Percentiles rank a stretch among this genome's conserved stretches.
phyloP scores from a whole-genome alignment of 2,113 vertebrate species.

The Gymnobelideus leadbeateri region DNA sequence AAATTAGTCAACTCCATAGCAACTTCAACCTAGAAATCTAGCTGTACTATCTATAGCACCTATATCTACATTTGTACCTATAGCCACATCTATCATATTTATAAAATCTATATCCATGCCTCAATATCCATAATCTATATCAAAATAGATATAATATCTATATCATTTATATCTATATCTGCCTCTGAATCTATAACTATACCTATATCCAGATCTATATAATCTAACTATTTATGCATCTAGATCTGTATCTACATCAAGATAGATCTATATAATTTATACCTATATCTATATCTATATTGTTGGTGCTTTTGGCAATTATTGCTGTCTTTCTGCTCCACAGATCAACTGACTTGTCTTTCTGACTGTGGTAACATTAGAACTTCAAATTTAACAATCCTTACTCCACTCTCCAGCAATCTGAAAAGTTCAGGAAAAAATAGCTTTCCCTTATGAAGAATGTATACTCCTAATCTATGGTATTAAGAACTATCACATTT shows the following conservation, averaged over 20 bases:
- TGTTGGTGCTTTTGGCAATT: no score
- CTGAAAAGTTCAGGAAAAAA: constrained; percentile 4
- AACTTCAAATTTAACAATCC: no score
- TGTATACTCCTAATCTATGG: not conserved
- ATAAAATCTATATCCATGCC: not conserved
- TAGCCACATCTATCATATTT: not conserved
- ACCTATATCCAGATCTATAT: not conserved
- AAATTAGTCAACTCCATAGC: not conserved
- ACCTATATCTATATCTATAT: not conserved
- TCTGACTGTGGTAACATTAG: no score
- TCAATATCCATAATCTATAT: not conserved
- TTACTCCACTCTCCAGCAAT: not conserved
- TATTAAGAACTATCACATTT: not conserved
- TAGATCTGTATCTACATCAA: not conserved
- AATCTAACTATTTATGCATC: not conserved
- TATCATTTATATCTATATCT: not conserved
- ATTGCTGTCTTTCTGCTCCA: no score
- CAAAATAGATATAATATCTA: no score
- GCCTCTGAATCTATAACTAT: not conserved
- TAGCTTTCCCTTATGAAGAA: not conserved
- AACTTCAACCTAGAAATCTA: not conserved
- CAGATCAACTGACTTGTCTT: no score
- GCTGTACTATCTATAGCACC: not conserved
- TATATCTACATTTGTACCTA: not conserved
- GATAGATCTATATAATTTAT: not conserved